Evolutionary conservation across 1,140 invertebrate species (phyloP), one percentile per base, ranked within the genome.

Genomic region (Drosophila eugracilis): DNA sequence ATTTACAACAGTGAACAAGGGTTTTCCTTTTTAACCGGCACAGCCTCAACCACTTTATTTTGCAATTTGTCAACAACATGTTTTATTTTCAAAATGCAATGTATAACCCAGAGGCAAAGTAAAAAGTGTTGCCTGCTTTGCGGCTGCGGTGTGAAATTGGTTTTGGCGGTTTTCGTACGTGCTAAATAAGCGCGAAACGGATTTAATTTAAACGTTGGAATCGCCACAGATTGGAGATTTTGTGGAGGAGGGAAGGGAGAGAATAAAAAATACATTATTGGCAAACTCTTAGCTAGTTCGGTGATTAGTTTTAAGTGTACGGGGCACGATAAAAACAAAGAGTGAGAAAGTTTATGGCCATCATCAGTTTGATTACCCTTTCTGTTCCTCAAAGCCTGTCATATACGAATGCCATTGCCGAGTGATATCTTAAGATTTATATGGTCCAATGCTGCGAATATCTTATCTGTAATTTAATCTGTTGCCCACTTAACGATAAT

Each of bases 391-490:
- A 45, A 19, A 49, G 54, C 41, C 55, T 49, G 55, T 36, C 32
- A 59, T 59, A 48, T 58, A 58, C 21, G 32, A 45, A 45, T 45
- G 42, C 30, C 41, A 5, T 42, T 36, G 42, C 42, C 75, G 26
- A 65, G 65, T 85, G 72, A 74, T 85, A 86, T 85, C 81, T 86
- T 77, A 58, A 74, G 81, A 85, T 85, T 85, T 86, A 86, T 85
- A 85, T 49, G 45, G 59, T 73, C 45, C 50, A 70, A 78, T 72
- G 53, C 50, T 78, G 60, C 6, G 37, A 45, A 44, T 62, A 65
- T 77, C 81, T 86, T 86, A 86, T 86, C 81, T 75, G 69, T 57
- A 54, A 30, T 37, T 70, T 85, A 85, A 85, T 85, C 81, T 85
- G 50, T 55, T 37, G 17, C 57, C 74, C 22, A 71, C 57, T 66